Base-by-base conservation (phyloP, 2,888 invertebrate genomes). In the Sminthurinus aureus region DNA sequence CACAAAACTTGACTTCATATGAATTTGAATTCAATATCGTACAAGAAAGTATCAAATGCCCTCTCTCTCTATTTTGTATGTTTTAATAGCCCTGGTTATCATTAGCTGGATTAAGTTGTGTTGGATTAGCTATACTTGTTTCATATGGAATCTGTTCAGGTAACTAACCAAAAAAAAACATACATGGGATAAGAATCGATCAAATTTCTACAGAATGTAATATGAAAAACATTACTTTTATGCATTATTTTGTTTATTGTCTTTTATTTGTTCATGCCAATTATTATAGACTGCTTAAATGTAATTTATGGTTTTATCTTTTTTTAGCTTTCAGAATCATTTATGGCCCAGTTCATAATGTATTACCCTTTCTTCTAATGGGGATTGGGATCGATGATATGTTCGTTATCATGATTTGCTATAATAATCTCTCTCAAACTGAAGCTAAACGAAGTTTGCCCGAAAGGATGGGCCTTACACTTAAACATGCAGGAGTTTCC, bases 361-460 rank as follows among this genome's bases (percentile, higher is more conserved):
- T 95, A 18, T 90, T 96, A 85, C 96, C 96, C 9, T 96, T 96
- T 90, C 91, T 96, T 84, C 90, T 96, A 20, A 93, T 96, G 93
- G 96, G 96, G 85, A 92, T 95, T 87, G 92, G 93, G 89, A 93
- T 96, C 38, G 96, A 96, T 89, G 96, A 96, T 89, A 95, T 96
- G 93, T 96, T 96, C 90, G 95, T 96, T 0, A 94, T 96, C 91
- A 93, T 94, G 91, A 94, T 94, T 24, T 94, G 94, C 89, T 95
- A 94, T 94, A 93, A 94, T 85, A 93, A 94, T 89, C 88, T 92
- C 15, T 73, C 38, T 51, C 76, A 83, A 12, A 58, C 73, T 6
- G 84, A 85, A 50, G 52, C 67, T 74, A 85, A 87, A 79, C 81
- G 79, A 86, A 90, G 93, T 18, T 89, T 94, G 52, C 92, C 93